Conservation (phyloP, 92 coral and sea anemone species). For the Porites evermanni region DNA sequence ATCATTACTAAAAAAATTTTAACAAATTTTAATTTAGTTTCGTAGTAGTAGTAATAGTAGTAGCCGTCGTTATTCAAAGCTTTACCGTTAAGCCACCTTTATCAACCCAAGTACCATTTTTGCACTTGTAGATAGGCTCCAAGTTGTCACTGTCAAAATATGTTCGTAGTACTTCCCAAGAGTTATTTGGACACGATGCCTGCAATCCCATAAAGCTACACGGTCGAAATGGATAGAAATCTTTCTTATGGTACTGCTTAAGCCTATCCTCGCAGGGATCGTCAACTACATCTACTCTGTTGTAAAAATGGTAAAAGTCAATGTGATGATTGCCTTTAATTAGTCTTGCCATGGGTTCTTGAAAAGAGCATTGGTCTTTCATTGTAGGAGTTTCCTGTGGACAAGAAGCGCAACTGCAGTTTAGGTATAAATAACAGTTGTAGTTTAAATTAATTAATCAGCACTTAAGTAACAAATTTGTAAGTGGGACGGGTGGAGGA, state of each 20-base stretch:
- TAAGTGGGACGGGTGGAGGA: too few species aligned
- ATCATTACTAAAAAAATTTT: too few species aligned
- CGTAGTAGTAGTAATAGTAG: too few species aligned
- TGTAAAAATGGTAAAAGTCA: conserved; percentile 74
- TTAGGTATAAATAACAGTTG: background rate
- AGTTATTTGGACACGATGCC: conserved; percentile 69
- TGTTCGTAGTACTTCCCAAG: conserved; percentile 61
- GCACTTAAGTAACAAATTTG: too few species aligned
- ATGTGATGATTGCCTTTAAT: conserved; percentile 62
- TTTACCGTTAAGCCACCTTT: conserved; percentile 2
- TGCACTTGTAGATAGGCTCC: conserved; percentile 61
- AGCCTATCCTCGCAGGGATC: conserved; percentile 62
- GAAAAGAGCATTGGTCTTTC: conserved; percentile 87
- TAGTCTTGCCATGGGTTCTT: conserved; percentile 87
- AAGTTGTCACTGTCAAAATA: conserved; percentile 53
- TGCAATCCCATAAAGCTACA: conserved; percentile 76
- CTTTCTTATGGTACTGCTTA: conserved; percentile 53
- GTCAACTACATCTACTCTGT: conserved; percentile 43
- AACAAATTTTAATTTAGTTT: too few species aligned
- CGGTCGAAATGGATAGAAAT: conserved; percentile 74
- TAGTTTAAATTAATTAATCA: too few species aligned
- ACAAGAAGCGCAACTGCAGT: background rate
- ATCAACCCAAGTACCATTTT: conserved; percentile 62
- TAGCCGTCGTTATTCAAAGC: too few species aligned
- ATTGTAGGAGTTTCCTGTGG: conserved; percentile 33